Evolutionary conservation across 2,888 invertebrate genomes (phyloP).

Genomic region (Polydrusus tereticollis): DNA sequence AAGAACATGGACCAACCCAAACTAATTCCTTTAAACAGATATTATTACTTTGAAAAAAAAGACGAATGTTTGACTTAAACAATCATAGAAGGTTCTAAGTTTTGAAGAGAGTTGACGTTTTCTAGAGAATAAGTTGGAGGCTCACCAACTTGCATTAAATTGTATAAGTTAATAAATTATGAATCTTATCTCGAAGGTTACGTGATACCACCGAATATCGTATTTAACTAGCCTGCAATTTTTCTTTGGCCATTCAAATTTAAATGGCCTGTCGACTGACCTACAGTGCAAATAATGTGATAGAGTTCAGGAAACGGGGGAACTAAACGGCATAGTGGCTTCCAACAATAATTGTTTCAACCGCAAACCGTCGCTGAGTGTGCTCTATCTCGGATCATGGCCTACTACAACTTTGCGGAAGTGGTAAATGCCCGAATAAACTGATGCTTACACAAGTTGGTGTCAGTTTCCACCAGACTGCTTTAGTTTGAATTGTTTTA

Average conservation of each 20-base stretch:
- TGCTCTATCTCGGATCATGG: slow-evolving; percentile 14
- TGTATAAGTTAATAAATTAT: too few relatives aligned
- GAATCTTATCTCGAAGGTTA: too few relatives aligned
- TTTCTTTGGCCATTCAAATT: background rate
- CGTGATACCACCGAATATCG: too few relatives aligned
- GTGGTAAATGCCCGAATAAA: slow-evolving; percentile 8
- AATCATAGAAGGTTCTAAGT: too few relatives aligned
- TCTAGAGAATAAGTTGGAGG: too few relatives aligned
- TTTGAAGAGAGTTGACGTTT: too few relatives aligned
- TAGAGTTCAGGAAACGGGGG: background rate
- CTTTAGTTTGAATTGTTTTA: background rate
- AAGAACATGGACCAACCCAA: too few relatives aligned
- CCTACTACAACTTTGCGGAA: slow-evolving; percentile 11
- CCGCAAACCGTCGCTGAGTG: slow-evolving; percentile 12
- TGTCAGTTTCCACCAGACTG: background rate
- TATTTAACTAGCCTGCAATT: too few relatives aligned
- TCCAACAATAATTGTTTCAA: background rate
- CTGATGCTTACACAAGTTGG: slow-evolving; percentile 10
- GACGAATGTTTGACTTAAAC: too few relatives aligned
- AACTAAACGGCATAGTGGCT: background rate
- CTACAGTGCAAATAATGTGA: background rate
- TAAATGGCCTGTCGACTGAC: background rate
- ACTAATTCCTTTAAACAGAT: too few relatives aligned
- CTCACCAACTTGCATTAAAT: too few relatives aligned
- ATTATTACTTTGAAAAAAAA: too few relatives aligned